These are phyloP conservation scores for Aegithalos caudatus DNA, from an alignment of 2,113 vertebrate genomes.

Conservation along the genomic window DNA sequence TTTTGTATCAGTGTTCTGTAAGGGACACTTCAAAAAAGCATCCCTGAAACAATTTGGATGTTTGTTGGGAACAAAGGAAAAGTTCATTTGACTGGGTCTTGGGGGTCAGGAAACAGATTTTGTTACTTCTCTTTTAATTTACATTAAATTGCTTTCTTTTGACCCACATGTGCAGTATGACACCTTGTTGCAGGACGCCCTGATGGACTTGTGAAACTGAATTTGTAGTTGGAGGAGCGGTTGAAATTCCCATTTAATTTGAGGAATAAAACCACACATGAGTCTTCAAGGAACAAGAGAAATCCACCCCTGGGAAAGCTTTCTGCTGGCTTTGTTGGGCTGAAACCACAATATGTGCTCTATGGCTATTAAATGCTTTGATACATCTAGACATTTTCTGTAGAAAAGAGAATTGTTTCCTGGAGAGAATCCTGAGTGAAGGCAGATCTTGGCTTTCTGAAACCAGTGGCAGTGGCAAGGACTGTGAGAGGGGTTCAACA, in stretches of 20 bases:
- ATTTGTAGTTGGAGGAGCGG: not conserved
- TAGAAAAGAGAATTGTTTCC: not conserved
- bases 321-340: not conserved
- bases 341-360: not conserved
- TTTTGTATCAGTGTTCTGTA: not conserved
- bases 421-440: not conserved
- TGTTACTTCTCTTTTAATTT: not conserved
- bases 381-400: not conserved
- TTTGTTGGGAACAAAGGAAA: not conserved
- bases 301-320: not conserved
- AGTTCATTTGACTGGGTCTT: not conserved
- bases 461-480: not conserved
- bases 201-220: not conserved
- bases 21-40: not conserved
- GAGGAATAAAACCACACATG: not conserved
- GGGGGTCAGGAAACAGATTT: not conserved
- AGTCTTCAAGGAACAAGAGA: not conserved
- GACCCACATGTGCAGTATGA: not conserved
- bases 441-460: not conserved
- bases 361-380: not conserved
- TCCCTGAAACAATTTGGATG: fast-evolving
- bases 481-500: not conserved
- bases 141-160: not conserved
- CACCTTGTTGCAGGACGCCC: not conserved
- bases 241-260: not conserved